phyloP scores from a whole-genome alignment of 1,140 invertebrate genomes.

The Dendrolimus kikuchii region DNA sequence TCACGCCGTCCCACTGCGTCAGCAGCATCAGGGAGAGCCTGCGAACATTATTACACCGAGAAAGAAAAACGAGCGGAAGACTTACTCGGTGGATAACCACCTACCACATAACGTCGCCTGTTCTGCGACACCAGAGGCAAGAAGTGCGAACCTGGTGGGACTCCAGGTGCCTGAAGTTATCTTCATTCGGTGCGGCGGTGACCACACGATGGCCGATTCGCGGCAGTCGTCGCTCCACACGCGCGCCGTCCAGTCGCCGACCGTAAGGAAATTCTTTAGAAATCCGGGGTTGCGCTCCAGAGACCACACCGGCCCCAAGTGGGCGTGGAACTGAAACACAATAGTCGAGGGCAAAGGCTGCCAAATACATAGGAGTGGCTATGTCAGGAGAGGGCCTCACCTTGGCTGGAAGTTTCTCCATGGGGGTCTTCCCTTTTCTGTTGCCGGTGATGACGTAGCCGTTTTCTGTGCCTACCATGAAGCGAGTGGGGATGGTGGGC shows the following conservation, averaged over 20 bases:
- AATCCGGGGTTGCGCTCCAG: constrained; percentile 89
- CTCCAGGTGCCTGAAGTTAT: constrained; percentile 91
- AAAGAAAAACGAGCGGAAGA: too few species aligned
- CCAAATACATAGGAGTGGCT: too few species aligned
- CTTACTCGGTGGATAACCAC: too few species aligned
- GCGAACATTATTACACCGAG: background rate
- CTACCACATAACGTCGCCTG: too few species aligned
- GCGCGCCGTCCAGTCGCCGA: constrained; percentile 91
- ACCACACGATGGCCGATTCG: constrained; percentile 91
- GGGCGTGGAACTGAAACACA: constrained; percentile 81
- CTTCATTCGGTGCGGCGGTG: constrained; percentile 80
- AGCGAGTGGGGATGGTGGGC: constrained; percentile 89
- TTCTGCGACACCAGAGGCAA: too few species aligned
- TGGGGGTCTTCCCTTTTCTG: constrained; percentile 84
- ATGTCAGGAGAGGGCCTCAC: constrained; percentile 25
- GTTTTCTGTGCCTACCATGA: constrained; percentile 83
- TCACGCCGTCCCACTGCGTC: constrained; percentile 85
- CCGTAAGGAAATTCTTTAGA: constrained; percentile 90
- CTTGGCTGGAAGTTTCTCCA: constrained; percentile 82
- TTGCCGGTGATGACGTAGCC: constrained; percentile 86
- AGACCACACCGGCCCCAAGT: constrained; percentile 86
- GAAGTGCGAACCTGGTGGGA: constrained; percentile 74
- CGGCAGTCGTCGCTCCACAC: constrained; percentile 94
- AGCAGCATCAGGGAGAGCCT: constrained; percentile 89
- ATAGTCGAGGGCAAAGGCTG: background rate